Base-by-base conservation (phyloP, 2,113 vertebrate species). In the Lontra canadensis region DNA sequence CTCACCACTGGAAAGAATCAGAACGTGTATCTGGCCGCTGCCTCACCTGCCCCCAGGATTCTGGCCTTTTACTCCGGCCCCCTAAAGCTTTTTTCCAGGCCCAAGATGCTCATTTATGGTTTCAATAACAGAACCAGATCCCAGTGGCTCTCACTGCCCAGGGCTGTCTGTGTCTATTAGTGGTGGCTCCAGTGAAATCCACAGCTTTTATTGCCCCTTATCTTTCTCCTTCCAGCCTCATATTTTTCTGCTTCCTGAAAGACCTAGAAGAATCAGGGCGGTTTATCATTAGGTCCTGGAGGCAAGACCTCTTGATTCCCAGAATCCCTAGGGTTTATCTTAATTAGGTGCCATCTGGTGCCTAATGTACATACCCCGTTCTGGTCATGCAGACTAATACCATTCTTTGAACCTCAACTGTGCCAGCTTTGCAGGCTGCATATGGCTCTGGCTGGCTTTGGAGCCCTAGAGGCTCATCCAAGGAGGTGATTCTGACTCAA, bases 101-200 rank as follows among this genome's bases (percentile, higher is more conserved):
- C 61, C 12, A 20, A 88, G 81, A 84, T 81, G 90, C 31, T 95
- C 84, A 31, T 78, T 90, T 96, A 47, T 78, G n/a, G 94, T 90
- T 90, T 95, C 80, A 18, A 3, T 98, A 97, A 98, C 93, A 95
- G 69, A 95, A 90, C 96, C 88, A 39, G 84, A 81, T n/a, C 29
- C 55, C 69, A 18, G 23, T 71, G 76, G 87, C 69, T 86, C 86
- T 92, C 25, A 31, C 11, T 73, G 95, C 81, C 69, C 76, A 67
- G 44, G n/a, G 76, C 95, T 92, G 52, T 92, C 92, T 71, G 0
- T 26, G 67, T 63, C 92, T 80, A 25, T 92, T 95, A 92, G 44
- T 14, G 39, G 59, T 39, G 80, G 79, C 29, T 92, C 82, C 74
- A 65, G 52, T 65, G 73, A 89, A 39, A 87, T 2, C 76, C 36